phyloP scores from a whole-genome alignment of 2,888 invertebrate genomes.

The Chrysotoxum bicinctum region DNA sequence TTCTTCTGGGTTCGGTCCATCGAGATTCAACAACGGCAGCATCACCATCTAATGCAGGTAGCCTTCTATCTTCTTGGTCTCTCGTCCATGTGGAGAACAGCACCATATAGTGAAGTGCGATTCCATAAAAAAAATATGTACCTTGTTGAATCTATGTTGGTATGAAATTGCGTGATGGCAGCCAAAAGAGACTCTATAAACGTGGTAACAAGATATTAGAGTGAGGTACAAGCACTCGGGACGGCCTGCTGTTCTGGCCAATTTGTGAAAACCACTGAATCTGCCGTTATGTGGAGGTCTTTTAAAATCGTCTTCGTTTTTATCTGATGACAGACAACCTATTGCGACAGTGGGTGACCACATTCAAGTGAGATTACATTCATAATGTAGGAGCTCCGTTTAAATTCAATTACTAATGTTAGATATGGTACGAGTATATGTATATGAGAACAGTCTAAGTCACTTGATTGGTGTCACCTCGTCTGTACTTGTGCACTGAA shows the following conservation, averaged over 20 bases:
- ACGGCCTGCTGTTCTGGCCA: neutral
- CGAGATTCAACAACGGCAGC: neutral
- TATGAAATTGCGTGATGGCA: constrained; percentile 10
- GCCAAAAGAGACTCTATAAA: neutral
- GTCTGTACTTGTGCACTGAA: no score
- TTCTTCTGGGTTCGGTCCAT: neutral
- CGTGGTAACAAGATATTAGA: constrained; percentile 18
- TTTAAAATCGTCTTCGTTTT: neutral
- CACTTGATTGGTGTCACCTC: no score
- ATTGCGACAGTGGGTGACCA: constrained; percentile 24
- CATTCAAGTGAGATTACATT: neutral
- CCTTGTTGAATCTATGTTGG: neutral
- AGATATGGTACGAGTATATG: neutral
- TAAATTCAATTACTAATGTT: neutral
- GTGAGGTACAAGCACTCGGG: neutral
- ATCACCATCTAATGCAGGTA: neutral
- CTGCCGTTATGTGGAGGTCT: neutral
- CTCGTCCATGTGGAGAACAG: neutral
- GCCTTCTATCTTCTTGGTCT: neutral
- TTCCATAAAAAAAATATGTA: neutral
- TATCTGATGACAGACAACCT: constrained; percentile 17
- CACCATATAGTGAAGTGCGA: neutral
- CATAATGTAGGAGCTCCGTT: neutral
- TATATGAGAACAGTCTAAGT: neutral
- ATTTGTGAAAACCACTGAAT: constrained; percentile 16